Conservation (phyloP, 2,113 vertebrate genomes). For the Phycodurus eques region DNA sequence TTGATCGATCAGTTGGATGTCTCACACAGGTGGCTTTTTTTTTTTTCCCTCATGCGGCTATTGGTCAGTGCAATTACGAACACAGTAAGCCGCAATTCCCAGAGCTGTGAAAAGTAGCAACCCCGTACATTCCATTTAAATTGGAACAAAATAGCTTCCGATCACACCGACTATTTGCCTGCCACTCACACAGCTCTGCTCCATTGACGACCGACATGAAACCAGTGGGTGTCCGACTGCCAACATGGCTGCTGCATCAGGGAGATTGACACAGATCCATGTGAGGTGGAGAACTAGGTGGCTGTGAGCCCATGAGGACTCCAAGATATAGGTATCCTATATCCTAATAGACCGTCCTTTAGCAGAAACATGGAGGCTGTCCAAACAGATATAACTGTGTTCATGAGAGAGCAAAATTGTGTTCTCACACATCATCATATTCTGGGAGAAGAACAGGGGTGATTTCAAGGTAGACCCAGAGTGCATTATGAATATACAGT, state of each 20-base stretch:
- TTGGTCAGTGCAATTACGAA: neutral
- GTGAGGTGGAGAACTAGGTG: conserved; percentile 25
- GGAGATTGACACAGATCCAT: conserved; percentile 46
- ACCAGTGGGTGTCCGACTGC: conserved; percentile 30
- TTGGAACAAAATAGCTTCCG: conserved; percentile 30
- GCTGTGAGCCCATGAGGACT: conserved; percentile 40
- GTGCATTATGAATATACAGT: conserved; percentile 11
- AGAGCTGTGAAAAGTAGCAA: conserved; percentile 17
- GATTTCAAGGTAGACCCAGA: neutral
- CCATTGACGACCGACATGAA: conserved; percentile 43
- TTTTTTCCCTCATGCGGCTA: no score
- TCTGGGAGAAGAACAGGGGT: conserved; percentile 38
- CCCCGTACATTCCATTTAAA: conserved; percentile 22
- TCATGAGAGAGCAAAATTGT: conserved; percentile 41
- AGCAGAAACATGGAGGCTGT: conserved; percentile 15
- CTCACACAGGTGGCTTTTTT: no score
- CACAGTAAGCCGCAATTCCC: conserved; percentile 11
- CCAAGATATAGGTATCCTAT: conserved; percentile 3
- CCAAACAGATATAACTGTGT: conserved; percentile 30
- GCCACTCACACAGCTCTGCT: conserved; percentile 36
- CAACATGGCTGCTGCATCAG: conserved; percentile 53
- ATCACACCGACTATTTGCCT: conserved; percentile 39
- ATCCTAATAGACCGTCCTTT: neutral
- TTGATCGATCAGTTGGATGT: no score
- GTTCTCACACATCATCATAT: conserved; percentile 22